Evolutionary conservation across 2,888 invertebrate species (phyloP), one percentile per base, ranked within the genome.

Genomic region (Mayetiola destructor): DNA sequence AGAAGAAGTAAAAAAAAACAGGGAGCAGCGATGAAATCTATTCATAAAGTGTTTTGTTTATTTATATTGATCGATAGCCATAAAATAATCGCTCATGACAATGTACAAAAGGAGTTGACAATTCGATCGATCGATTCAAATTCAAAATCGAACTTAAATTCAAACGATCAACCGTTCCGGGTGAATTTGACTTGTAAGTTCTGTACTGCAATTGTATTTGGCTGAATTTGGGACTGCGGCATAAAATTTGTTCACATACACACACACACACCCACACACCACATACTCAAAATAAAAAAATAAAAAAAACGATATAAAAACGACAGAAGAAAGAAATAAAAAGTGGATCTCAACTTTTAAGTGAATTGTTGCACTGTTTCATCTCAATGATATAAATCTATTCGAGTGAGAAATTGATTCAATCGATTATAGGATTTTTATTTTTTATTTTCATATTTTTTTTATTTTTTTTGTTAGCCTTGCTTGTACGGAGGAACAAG

Each of bases 151-250:
- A 48, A 48, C 27, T 48, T 27, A 27, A 48, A 48, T 27, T 27
- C 27, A 2, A 27, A 27, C 16, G 48, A 48, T 48, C 48, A 48
- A n/a, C 27, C 48, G n/a, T 27, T 27, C 16, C 2, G 27, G 16
- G 48, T 48, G 3, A 48, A 48, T 48, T n/a, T 48, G 27, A 27
- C 48, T 23, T 48, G 48, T 48, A 48, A 48, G 48, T 48, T 27
- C 27, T 27, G 12, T 37, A 14, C 4, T 23, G 23, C 10, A 10
- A 8, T 18, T 18, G 39, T 39, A 23, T 3, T n/a, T 42, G 16
- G 12, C 12, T 32, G 32, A 9, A 9, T 9, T 32, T 32, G 32
- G 8, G 32, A 12, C 14, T 36, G 4, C 39, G 8, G 18, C 4
- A n/a, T 3, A 40, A 3, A 12, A 36, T 12, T 36, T n/a, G 36